phyloP scores from a whole-genome alignment of 1,140 invertebrate species.

The Archivesica marissinica region DNA sequence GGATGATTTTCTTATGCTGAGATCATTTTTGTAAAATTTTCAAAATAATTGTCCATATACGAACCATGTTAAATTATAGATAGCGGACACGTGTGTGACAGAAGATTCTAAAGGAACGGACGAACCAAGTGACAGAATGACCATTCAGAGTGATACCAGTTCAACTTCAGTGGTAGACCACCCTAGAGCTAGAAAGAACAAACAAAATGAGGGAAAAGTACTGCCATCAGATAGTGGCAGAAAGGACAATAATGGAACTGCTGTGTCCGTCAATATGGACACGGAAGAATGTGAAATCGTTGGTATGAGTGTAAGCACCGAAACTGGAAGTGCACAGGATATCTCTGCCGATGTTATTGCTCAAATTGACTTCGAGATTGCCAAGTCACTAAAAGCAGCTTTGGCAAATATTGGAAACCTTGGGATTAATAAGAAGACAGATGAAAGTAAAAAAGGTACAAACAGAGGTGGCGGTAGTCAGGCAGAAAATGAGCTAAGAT shows the following conservation, averaged over 20 bases:
- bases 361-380: constrained; percentile 48
- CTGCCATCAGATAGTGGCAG: background rate
- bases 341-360: constrained; percentile 40
- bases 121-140: background rate
- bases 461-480: too few relatives aligned
- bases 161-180: background rate
- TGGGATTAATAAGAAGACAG: background rate
- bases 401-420: constrained; percentile 2
- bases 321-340: background rate
- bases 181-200: background rate
- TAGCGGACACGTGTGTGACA: background rate
- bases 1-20: too few relatives aligned
- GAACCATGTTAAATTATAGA: too few relatives aligned
- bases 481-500: too few relatives aligned
- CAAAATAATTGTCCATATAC: too few relatives aligned
- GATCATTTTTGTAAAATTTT: too few relatives aligned
- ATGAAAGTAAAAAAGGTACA: background rate
- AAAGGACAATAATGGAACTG: background rate
- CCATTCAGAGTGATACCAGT: background rate
- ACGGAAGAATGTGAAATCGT: background rate
- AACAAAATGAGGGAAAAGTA: background rate
- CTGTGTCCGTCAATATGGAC: background rate
- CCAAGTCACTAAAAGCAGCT: constrained; percentile 41
- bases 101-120: background rate
- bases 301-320: constrained; percentile 16